Evolutionary conservation across 2,113 vertebrate genomes (phyloP).

Genomic region (Oryzias javanicus): DNA sequence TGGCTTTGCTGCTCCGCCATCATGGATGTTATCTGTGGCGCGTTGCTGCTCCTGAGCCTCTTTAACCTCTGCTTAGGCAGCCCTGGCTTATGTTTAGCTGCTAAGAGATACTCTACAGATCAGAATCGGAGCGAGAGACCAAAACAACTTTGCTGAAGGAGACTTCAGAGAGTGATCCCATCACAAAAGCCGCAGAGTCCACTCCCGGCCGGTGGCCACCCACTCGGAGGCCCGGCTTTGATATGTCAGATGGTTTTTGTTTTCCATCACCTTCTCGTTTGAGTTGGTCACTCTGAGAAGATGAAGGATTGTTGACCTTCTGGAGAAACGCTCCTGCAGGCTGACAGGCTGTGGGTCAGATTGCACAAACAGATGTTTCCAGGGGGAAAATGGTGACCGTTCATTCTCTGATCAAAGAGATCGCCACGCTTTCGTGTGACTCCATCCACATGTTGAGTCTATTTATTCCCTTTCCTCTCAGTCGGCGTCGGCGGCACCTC

Average conservation of each 20-base stretch:
- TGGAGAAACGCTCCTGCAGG: constrained; percentile 18
- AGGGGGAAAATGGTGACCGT: constrained; percentile 11
- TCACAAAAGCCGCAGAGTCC: constrained; percentile 7
- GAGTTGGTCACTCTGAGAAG: constrained; percentile 35
- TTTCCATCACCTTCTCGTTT: constrained; percentile 41
- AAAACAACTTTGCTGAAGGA: background rate
- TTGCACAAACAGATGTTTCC: constrained; percentile 60
- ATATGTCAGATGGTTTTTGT: constrained; percentile 53
- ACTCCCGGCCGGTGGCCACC: constrained; percentile 40
- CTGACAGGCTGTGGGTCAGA: constrained; percentile 33
- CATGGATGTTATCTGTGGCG: constrained; percentile 16
- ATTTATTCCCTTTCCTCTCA: constrained; percentile 6
- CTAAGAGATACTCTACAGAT: constrained; percentile 14
- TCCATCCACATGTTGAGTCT: constrained; percentile 31
- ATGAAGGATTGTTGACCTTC: constrained; percentile 44
- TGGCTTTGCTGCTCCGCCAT: background rate
- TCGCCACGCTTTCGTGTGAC: constrained; percentile 22
- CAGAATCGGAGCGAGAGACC: constrained; percentile 2
- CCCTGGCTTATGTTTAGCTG: constrained; percentile 8
- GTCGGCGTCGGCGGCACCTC: constrained; percentile 15
- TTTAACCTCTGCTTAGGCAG: constrained; percentile 27
- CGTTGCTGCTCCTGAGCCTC: constrained; percentile 11
- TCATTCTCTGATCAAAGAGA: constrained; percentile 33
- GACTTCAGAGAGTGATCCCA: constrained; percentile 24
- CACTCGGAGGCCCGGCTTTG: constrained; percentile 41